Conservation (phyloP, 2,113 vertebrate species). For the Proteles cristata region DNA sequence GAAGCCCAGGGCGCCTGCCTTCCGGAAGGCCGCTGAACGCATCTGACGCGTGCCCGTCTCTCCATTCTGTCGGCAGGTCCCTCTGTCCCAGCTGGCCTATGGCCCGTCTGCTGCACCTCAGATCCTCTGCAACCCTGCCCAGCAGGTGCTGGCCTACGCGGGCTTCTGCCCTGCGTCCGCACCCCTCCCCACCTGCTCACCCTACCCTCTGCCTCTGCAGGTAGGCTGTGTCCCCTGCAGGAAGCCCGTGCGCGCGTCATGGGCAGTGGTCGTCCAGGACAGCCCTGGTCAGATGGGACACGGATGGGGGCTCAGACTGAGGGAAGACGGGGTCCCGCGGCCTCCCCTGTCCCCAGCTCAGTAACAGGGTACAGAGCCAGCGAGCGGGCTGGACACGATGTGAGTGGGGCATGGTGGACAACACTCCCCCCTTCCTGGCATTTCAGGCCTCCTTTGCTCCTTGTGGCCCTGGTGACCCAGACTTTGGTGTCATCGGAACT, state of each 20-base stretch:
- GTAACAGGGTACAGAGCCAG: not conserved
- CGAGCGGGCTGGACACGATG: not conserved
- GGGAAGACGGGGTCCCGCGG: not conserved
- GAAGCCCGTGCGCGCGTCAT: not conserved
- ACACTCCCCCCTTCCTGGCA: too few relatives aligned
- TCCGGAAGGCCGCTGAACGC: not conserved
- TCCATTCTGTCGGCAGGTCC: conserved; percentile 83
- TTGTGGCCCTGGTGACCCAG: not conserved
- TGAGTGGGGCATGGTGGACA: accelerated
- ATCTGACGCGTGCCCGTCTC: not conserved
- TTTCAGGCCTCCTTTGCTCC: not conserved
- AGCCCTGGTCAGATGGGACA: not conserved
- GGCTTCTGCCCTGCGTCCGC: conserved; percentile 89
- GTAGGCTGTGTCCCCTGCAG: conserved; percentile 76
- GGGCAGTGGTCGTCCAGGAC: not conserved
- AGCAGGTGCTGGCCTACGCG: conserved; percentile 92
- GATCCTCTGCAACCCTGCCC: conserved; percentile 93
- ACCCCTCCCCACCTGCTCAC: conserved; percentile 89
- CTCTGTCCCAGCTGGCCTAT: conserved; percentile 85
- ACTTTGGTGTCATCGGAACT: not conserved
- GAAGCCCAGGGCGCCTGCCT: too few relatives aligned
- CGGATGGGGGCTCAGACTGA: not conserved
- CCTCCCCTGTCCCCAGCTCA: not conserved
- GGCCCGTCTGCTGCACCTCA: conserved; percentile 89
- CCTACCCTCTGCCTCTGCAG: conserved; percentile 93